phyloP scores from a whole-genome alignment of 64 coral and sea anemone species.

The Orbicella faveolata region DNA sequence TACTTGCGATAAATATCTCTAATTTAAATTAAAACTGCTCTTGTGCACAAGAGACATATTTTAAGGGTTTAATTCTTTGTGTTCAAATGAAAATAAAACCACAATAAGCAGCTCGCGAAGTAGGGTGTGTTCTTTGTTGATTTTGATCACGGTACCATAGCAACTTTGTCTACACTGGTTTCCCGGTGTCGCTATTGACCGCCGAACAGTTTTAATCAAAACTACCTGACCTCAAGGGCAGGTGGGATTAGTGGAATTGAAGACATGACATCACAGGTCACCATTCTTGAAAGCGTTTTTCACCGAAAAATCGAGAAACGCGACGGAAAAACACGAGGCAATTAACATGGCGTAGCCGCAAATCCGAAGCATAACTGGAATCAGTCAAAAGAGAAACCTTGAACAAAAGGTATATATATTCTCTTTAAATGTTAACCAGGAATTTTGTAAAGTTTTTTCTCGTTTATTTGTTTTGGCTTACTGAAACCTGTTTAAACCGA shows the following conservation, averaged over 20 bases:
- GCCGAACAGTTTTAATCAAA: constrained; percentile 21
- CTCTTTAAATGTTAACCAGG: neutral
- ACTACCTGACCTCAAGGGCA: constrained; percentile 23
- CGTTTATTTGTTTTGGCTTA: neutral
- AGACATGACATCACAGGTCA: constrained; percentile 42
- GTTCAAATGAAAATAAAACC: too few species aligned
- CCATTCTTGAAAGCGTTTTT: constrained; percentile 9
- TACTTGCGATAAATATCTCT: too few species aligned
- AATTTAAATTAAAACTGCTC: too few species aligned
- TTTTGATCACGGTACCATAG: neutral
- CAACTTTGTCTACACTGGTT: too few species aligned
- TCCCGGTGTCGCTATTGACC: constrained; percentile 20
- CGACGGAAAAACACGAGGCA: neutral
- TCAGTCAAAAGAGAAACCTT: neutral
- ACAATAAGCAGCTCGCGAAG: neutral
- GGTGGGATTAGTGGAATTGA: constrained; percentile 10
- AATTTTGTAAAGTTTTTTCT: neutral
- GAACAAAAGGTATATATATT: neutral
- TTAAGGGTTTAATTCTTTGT: too few species aligned
- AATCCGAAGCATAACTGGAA: neutral
- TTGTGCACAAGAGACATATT: too few species aligned
- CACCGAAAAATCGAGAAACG: constrained; percentile 4
- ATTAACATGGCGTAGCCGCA: constrained; percentile 7
- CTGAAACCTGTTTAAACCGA: neutral
- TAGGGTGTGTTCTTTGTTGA: neutral